These are phyloP conservation scores for Chrysodeixis includens DNA, from an alignment of 2,888 invertebrate genomes.

Conservation along the genomic window DNA sequence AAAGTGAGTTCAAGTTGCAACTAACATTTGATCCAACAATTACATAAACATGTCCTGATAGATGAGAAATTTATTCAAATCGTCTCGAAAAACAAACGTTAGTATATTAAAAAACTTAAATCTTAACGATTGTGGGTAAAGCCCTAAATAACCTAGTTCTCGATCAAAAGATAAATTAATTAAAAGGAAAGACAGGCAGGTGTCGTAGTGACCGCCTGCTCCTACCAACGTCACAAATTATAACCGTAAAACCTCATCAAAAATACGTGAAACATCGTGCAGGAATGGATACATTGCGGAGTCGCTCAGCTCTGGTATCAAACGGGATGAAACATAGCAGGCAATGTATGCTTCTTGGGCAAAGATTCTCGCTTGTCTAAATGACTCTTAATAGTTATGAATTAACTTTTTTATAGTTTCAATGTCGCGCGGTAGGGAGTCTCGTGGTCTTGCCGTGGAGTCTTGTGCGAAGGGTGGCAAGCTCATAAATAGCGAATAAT, in stretches of 20 bases:
- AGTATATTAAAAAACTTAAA: no score
- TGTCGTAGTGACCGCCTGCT: slow-evolving; percentile 44
- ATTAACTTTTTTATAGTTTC: slow-evolving; percentile 16
- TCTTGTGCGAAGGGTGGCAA: not conserved
- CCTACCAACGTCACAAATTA: slow-evolving; percentile 40
- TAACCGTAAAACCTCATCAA: slow-evolving; percentile 2
- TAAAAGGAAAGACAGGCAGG: slow-evolving; percentile 64
- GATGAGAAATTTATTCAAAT: no score
- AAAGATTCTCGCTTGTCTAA: slow-evolving; percentile 9
- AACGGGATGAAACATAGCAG: no score
- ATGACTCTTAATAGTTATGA: slow-evolving; percentile 1
- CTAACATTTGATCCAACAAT: no score
- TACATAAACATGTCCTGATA: no score
- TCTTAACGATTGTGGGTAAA: not conserved
- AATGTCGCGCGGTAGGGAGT: slow-evolving; percentile 8
- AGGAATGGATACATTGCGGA: no score
- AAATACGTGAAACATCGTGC: no score
- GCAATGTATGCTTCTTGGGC: no score
- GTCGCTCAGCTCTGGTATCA: no score
- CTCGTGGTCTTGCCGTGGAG: not conserved
- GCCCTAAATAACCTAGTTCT: slow-evolving; percentile 1
- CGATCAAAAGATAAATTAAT: slow-evolving; percentile 68
- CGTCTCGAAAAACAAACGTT: no score
- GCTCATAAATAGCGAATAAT: slow-evolving; percentile 6
- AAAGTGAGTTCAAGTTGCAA: no score